A percentile compares a stretch with the other conserved stretches of the same genome.
Conservation (phyloP, 2,113 vertebrate species). For the Microcebus murinus region DNA sequence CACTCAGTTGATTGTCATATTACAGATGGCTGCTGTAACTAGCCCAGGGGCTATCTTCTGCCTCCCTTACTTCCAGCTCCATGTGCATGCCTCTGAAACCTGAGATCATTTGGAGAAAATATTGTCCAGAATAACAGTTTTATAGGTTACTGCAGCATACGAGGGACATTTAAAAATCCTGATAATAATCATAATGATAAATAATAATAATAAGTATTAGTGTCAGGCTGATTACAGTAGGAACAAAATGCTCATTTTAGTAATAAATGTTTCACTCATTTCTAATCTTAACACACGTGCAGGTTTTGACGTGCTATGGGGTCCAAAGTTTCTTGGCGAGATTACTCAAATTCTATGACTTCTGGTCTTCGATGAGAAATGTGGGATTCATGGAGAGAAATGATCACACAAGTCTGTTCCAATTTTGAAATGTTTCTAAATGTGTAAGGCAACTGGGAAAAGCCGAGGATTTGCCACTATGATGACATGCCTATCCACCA, state of each 20-base stretch:
- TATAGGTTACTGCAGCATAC: background rate
- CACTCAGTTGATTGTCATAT: background rate
- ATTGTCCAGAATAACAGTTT: background rate
- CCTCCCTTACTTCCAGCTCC: background rate
- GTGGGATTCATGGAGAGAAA: background rate
- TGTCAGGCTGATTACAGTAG: background rate
- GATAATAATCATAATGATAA: background rate
- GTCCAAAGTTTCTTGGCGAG: background rate
- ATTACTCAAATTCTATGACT: background rate
- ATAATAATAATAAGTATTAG: background rate
- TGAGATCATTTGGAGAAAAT: background rate
- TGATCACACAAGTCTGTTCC: background rate
- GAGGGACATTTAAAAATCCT: background rate
- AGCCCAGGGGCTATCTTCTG: background rate
- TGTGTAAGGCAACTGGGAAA: background rate
- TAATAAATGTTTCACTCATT: background rate
- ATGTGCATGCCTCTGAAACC: background rate
- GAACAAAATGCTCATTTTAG: background rate
- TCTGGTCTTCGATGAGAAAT: background rate
- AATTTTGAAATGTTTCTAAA: slow-evolving; percentile 23
- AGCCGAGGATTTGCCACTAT: background rate
- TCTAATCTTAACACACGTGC: background rate
- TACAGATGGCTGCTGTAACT: background rate
- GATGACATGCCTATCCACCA: background rate
- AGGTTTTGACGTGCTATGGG: background rate